Base-by-base conservation (phyloP, 2,888 invertebrate genomes). In the Polyommatus iphigenia region DNA sequence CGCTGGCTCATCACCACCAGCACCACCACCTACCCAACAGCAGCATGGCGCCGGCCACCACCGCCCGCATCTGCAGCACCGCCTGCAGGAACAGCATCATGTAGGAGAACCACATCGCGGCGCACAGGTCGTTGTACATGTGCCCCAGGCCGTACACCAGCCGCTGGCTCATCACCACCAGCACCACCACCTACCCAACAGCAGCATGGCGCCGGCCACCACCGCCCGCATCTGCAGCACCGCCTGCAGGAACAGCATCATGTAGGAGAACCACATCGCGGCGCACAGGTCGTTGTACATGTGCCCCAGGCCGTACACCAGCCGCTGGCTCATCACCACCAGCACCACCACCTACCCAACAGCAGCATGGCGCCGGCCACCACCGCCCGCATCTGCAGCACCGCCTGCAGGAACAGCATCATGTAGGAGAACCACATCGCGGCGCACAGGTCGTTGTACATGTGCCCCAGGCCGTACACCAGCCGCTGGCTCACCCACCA, bases 341-440 rank as follows among this genome's bases (percentile, higher is more conserved):
- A 57, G 20, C 46, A 73, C 20, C 50, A 32, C 13, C 13, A 76
- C 76, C 41, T 84, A 95, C 96, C 96, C 84, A 98, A 95, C 81
- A 98, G 95, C 81, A 99, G 93, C 84, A 98, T 93, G 20, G 95
- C 91, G 18, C 96, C 96, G 77, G 96, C 95, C 15, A 95, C 92
- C 20, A 90, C 94, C 18, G 95, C 92, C 80, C 93, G 91, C 91
- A 96, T 95, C 81, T 93, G 88, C 73, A 95, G 87, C 32, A 95
- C 94, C 18, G 95, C 95, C 91, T 96, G 95, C 81, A 98, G 96
- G 92, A 97, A 99, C 79, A 99, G 95, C 87, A 99, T 95, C 83
- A 98, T 95, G 90, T 99, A 99, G 0, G 98, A 97, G 91, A 99
- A 99, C 99, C 99, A 99, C 96, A 99, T 97, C 10, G 98, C 97